Percentiles rank a stretch among this genome's conserved stretches.
Evolutionary conservation across 2,113 vertebrate species (phyloP).

Genomic region (Gallinago undulata): DNA sequence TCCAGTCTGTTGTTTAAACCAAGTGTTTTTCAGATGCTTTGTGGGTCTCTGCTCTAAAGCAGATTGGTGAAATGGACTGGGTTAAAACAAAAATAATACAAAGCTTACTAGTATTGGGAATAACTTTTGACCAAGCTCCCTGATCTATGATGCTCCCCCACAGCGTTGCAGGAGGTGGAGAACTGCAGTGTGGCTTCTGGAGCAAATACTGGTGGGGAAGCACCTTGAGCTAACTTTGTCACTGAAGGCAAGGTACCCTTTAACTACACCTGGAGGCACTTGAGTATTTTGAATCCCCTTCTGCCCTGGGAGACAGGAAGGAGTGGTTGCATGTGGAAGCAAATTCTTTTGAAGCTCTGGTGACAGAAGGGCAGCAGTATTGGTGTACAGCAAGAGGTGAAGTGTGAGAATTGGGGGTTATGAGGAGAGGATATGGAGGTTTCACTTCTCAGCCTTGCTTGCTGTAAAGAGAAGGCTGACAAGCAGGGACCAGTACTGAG

Average conservation of each 20-base stretch:
- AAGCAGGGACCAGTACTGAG: neutral
- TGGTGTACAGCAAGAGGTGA: neutral
- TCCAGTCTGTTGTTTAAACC: neutral
- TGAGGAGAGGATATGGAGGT: neutral
- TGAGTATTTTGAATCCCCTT: neutral
- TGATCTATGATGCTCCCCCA: neutral
- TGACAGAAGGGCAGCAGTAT: neutral
- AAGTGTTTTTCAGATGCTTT: neutral
- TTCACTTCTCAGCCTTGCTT: neutral
- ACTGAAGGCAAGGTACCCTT: neutral
- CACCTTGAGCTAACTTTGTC: neutral
- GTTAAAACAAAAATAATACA: neutral
- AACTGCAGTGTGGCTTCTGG: neutral
- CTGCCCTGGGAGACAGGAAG: neutral
- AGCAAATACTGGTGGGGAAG: neutral
- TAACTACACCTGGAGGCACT: neutral
- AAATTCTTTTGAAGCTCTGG: neutral
- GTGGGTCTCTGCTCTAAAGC: neutral
- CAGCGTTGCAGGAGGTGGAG: neutral
- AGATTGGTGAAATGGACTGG: neutral
- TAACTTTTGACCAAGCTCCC: neutral
- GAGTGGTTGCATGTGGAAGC: neutral
- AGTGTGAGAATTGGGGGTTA: neutral
- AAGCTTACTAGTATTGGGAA: neutral
- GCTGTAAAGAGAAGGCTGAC: neutral